Evolutionary conservation across 2,888 invertebrate genomes (phyloP).

Genomic region (Scaptodrosophila latifasciaeformis): DNA sequence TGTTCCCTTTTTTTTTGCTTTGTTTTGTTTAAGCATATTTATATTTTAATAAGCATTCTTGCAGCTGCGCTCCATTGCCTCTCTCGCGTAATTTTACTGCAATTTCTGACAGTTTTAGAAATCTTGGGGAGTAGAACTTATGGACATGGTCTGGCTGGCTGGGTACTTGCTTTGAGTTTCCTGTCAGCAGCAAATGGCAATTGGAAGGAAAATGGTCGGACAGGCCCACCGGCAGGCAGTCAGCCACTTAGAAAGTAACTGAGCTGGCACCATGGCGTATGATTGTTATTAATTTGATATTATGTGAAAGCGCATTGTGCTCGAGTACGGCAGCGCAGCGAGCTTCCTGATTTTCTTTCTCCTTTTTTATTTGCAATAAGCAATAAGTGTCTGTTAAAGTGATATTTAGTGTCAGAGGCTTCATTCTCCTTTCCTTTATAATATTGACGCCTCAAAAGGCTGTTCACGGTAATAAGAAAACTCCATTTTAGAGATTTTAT

Average conservation of each 20-base stretch:
- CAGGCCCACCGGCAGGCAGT: not conserved
- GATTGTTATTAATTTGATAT: conserved; percentile 66
- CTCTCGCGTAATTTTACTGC: conserved; percentile 57
- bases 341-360: conserved; percentile 16
- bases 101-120: conserved; percentile 68
- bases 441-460: too few relatives aligned
- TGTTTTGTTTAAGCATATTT: conserved; percentile 59
- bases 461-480: too few relatives aligned
- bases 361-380: conserved; percentile 45
- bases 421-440: too few relatives aligned
- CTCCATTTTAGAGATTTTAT: too few relatives aligned
- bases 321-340: conserved; percentile 1
- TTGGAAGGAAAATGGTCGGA: not conserved
- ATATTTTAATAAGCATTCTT: conserved; percentile 67
- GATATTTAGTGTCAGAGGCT: conserved; percentile 54
- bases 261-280: conserved; percentile 56
- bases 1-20: conserved; percentile 3
- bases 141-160: conserved; percentile 50
- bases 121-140: conserved; percentile 62
- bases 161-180: not conserved
- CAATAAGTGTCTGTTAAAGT: conserved; percentile 62
- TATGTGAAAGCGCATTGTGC: conserved; percentile 42
- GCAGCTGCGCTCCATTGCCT: conserved; percentile 61
- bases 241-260: too few relatives aligned
- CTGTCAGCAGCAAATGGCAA: conserved; percentile 4